Evolutionary conservation across 2,113 vertebrate genomes (phyloP).

Genomic region (Daphoenositta chrysoptera): DNA sequence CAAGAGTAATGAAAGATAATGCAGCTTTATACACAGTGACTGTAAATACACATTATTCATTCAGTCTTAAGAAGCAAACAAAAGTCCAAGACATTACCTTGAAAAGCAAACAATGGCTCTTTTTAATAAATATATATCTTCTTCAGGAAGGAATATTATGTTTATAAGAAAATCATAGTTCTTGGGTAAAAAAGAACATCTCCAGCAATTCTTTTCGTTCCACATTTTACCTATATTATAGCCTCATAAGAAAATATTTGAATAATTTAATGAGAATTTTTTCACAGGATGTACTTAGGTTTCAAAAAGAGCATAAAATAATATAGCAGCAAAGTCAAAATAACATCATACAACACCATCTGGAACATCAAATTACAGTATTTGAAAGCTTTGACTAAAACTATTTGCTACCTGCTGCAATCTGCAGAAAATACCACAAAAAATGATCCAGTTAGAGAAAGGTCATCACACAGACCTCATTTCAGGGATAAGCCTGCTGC

Average conservation of each 20-base stretch:
- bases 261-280: not conserved
- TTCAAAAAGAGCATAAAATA: not conserved
- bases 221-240: not conserved
- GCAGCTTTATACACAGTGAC: not conserved
- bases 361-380: slow-evolving; percentile 13
- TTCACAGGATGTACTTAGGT: not conserved
- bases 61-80: slow-evolving; percentile 10
- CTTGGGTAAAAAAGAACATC: not conserved
- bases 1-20: slow-evolving; percentile 27
- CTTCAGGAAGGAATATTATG: not conserved
- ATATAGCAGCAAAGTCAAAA: not conserved
- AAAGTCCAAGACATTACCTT: slow-evolving; percentile 1
- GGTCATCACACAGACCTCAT: not conserved
- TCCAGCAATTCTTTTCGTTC: not conserved
- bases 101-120: slow-evolving; percentile 2
- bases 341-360: not conserved
- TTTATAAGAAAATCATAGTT: slow-evolving; percentile 21
- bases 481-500: not conserved
- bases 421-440: slow-evolving; percentile 10
- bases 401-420: slow-evolving; percentile 24
- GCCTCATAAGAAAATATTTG: not conserved
- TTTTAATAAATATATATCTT: not conserved
- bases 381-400: slow-evolving; percentile 17
- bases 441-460: not conserved
- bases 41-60: slow-evolving; percentile 25